Conservation (phyloP, 2,797 vertebrate species). For the Cichlasoma orientale region DNA sequence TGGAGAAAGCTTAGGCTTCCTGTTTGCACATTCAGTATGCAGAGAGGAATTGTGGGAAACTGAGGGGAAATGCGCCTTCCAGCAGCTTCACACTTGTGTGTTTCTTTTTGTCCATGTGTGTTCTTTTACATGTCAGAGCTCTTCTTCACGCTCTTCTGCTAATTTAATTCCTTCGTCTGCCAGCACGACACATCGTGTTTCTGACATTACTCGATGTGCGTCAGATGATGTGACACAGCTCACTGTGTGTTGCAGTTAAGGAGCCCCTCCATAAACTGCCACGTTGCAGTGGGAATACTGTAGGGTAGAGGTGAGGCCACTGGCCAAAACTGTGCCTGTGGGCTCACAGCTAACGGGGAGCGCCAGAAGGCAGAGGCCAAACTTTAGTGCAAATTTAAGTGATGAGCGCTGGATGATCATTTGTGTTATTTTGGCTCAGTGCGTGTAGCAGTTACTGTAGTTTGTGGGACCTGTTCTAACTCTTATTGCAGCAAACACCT, state of each 20-base stretch:
- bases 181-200: neutral
- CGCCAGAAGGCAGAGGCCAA: neutral
- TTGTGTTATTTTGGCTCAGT: neutral
- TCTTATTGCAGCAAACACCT: neutral
- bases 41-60: neutral
- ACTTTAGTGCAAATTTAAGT: neutral
- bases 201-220: neutral
- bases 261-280: neutral
- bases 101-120: neutral
- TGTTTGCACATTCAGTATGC: neutral
- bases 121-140: neutral
- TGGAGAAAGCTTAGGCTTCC: neutral
- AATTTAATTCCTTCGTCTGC: neutral
- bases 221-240: neutral
- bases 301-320: neutral
- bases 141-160: neutral
- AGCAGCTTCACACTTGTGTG: neutral
- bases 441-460: neutral
- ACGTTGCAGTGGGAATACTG: neutral
- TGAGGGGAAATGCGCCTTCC: neutral
- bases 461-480: neutral
- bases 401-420: neutral
- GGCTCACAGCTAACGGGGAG: neutral
- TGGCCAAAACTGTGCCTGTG: neutral
- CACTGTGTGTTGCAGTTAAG: neutral